Base-by-base conservation (phyloP, 2,113 vertebrate species). In the Pantherophis guttatus region DNA sequence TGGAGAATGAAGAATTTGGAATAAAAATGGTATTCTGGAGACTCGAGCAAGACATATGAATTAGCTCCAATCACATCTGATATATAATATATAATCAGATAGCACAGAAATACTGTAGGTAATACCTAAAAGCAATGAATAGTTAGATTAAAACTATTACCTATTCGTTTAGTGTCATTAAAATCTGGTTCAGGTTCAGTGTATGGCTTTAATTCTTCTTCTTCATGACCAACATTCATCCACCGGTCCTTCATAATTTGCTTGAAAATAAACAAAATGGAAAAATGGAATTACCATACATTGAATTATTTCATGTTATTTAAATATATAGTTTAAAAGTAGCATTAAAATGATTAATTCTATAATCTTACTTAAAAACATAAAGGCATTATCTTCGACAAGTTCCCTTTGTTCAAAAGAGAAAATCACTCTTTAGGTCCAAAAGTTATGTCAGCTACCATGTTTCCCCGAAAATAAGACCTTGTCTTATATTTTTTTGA, bases 221-320 rank as follows among this genome's bases (percentile, higher is more conserved):
- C 98, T 92, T 99, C 99, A 0, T 99, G 98, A 96, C 99, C 99
- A 94, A 99, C 98, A 94, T 99, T 99, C 99, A 99, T 99, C 99
- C 99, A 99, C 70, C 98, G 98, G 97, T 99, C 99, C 98, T 98
- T 99, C 99, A 99, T 99, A 95, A 99, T 99, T 99, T 99, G 99
- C 99, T 99, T 95, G 91, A 81, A 93, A 96, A 97, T 85, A 86
- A 95, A 50, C 29, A 3, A 87, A 44, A 44, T 29, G 92, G 89
- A 92, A 93, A 75, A 11, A 85, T 48, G 65, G 17, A 21, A 89
- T 91, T 0, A 0, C 5, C 48, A 50, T 50, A 50, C 6, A 23
- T n/a, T 23, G 1, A 54, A 13, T 19, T 13, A n/a, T 24, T 55
- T 26, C 24, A 24, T 44, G 1, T 39, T 57, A 57, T 39, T 33